These are phyloP conservation scores for Gambusia affinis DNA, from an alignment of 2,113 vertebrate species.

Conservation along the genomic window DNA sequence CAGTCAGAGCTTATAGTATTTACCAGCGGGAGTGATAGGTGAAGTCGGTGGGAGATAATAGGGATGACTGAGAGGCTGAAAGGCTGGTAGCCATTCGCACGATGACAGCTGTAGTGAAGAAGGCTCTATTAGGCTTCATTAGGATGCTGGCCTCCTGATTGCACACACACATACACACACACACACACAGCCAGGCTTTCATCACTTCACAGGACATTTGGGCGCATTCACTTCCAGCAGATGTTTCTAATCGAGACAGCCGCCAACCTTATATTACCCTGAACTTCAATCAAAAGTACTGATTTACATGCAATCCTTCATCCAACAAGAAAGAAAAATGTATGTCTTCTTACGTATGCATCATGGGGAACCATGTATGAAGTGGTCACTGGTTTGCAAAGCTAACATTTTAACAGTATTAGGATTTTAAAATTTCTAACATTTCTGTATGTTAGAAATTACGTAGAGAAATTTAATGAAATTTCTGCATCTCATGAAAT, in stretches of 20 bases:
- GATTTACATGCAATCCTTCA: not conserved
- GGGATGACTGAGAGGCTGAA: constrained; percentile 62
- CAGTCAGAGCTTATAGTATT: constrained; percentile 62
- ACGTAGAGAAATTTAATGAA: too few relatives aligned
- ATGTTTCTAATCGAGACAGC: not conserved
- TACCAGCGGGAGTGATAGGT: constrained; percentile 64
- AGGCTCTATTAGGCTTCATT: constrained; percentile 65
- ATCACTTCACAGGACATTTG: constrained; percentile 19
- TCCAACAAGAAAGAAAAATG: not conserved
- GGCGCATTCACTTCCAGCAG: constrained; percentile 8
- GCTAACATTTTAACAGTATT: not conserved
- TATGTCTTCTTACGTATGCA: not conserved
- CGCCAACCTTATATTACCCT: not conserved
- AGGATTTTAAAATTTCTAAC: not conserved
- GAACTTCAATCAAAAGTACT: not conserved
- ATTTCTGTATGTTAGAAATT: too few relatives aligned
- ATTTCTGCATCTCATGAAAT: too few relatives aligned
- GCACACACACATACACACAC: constrained; percentile 16
- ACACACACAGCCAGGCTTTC: constrained; percentile 21
- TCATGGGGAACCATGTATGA: not conserved
- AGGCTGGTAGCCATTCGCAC: constrained; percentile 59
- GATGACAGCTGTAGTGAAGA: constrained; percentile 59
- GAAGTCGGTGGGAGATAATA: constrained; percentile 66
- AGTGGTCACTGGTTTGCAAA: not conserved
- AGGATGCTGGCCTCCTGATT: constrained; percentile 47